These are phyloP conservation scores for Pollachius pollachius DNA, from an alignment of 2,113 vertebrate genomes.

Conservation along the genomic window DNA sequence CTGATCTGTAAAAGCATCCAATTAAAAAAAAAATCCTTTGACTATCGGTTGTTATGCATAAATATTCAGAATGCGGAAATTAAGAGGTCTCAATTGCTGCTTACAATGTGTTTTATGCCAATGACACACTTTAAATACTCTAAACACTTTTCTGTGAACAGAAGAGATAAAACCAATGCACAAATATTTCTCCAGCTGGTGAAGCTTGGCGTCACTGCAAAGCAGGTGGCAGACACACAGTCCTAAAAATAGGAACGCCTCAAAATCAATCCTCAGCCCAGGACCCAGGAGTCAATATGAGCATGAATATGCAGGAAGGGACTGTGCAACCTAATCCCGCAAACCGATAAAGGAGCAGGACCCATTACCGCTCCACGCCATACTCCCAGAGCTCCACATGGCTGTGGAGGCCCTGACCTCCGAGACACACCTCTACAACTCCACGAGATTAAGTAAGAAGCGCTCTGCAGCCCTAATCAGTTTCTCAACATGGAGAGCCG, in stretches of 20 bases:
- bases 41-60: too few species aligned
- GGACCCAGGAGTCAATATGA: constrained; percentile 3
- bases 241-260: neutral
- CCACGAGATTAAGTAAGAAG: neutral
- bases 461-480: constrained; percentile 2
- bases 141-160: too few species aligned
- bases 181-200: too few species aligned
- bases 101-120: too few species aligned
- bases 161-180: too few species aligned
- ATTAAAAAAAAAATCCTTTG: too few species aligned
- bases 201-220: neutral
- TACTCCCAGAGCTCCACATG: neutral
- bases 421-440: neutral
- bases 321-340: neutral
- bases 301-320: constrained; percentile 4
- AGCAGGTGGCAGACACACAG: neutral
- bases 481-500: neutral
- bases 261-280: constrained; percentile 7
- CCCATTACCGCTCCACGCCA: constrained; percentile 10
- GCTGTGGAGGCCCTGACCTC: neutral
- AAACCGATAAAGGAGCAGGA: neutral
- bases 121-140: too few species aligned
- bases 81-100: too few species aligned
- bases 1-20: too few species aligned
- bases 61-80: too few species aligned